These are phyloP conservation scores for Sebastes reedi DNA, from an alignment of 2,797 vertebrate species.

Conservation along the genomic window DNA sequence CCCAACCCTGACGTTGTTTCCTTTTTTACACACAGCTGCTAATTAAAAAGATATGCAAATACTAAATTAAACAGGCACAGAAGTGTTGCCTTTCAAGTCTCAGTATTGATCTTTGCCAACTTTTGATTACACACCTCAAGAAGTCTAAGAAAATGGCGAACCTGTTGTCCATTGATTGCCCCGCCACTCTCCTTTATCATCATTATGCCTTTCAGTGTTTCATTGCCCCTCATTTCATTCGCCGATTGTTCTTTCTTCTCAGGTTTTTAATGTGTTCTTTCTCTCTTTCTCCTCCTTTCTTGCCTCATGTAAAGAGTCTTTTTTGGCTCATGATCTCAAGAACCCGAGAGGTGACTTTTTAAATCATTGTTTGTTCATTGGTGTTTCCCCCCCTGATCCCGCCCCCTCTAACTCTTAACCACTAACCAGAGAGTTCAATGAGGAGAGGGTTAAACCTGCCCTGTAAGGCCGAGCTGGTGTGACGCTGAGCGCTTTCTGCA, in stretches of 20 bases:
- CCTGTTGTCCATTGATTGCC: slow-evolving; percentile 23
- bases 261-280: slow-evolving; percentile 85
- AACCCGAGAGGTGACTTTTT: slow-evolving; percentile 98
- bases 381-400: neutral
- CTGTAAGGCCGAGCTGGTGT: slow-evolving; percentile 5
- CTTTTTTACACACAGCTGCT: neutral
- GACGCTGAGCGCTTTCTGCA: slow-evolving; percentile 17
- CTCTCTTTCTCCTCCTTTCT: slow-evolving; percentile 75
- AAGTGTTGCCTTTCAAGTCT: neutral
- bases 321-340: slow-evolving; percentile 99
- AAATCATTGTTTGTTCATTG: slow-evolving; percentile 76
- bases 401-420: slow-evolving; percentile 47
- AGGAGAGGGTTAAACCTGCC: slow-evolving; percentile 17
- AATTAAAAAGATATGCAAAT: slow-evolving; percentile 35
- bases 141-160: slow-evolving; percentile 73
- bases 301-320: slow-evolving; percentile 92
- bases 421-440: slow-evolving; percentile 50
- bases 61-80: neutral
- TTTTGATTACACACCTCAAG: slow-evolving; percentile 12
- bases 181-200: slow-evolving; percentile 11
- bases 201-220: neutral
- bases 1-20: neutral
- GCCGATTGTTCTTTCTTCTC: slow-evolving; percentile 55
- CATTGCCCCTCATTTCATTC: slow-evolving; percentile 45
- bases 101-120: neutral